Evolutionary conservation across 2,888 invertebrate species (phyloP), one percentile per base, ranked within the genome.

Genomic region (Pseudococcus longispinus): DNA sequence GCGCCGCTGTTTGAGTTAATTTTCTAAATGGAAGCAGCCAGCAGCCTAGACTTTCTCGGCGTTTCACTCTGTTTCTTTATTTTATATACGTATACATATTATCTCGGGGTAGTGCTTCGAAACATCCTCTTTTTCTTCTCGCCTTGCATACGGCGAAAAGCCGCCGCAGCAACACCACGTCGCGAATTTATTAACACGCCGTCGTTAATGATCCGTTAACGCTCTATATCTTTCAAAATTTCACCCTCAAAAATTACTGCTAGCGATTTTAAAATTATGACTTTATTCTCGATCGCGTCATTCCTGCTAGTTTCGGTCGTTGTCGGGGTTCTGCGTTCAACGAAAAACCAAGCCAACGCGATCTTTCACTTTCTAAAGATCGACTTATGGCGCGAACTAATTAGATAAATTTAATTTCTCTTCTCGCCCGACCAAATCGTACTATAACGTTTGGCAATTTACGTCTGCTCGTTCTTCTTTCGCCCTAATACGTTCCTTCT

Each of bases 311-410:
- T 51, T 51, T n/a, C n/a, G 18, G 3, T 51, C n/a, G 1, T n/a
- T 2, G n/a, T 51, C 4, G 51, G 1, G 5, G 5, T 15, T 46
- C 2, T 13, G 46, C 46, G 5, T 51, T 51, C 29, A 2, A 29
- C 70, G 26, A 11, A 29, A 23, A 65, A 13, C 55, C 29, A 32
- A 29, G 11, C 8, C 26, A 13, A 23, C 55, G 0, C 23, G 60
- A 32, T 32, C 74, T 29, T 74, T 74, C 9, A 32, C n/a, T 20
- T 37, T 13, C 20, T 23, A 23, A 42, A 80, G 77, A 42, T 60
- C 42, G 77, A 80, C 77, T 32, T 74, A 74, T 42, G 37, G 77
- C 77, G 77, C 77, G 42, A 80, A 80, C 77, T 80, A 80, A 80
- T 80, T 80, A 42, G 77, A 80, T 32, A 80, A 80, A 80, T 80